Evolutionary conservation across 2,113 vertebrate genomes (phyloP), one percentile per base, ranked within the genome.

Genomic region (Oryzias curvinotus): DNA sequence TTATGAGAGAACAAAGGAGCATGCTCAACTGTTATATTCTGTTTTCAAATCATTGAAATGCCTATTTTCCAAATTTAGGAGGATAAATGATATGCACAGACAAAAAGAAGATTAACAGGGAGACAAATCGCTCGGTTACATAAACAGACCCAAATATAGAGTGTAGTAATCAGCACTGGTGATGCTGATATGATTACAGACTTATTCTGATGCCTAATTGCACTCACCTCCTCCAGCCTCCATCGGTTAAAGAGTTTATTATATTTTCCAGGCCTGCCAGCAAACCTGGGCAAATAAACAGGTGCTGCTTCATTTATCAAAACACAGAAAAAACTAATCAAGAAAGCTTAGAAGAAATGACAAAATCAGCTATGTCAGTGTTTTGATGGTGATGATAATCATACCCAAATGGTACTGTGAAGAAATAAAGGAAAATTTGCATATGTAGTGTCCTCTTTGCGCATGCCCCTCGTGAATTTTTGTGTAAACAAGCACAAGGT

Each of bases 231-330:
- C 85, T 98, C 97, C 78, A 99, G 87, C 75, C 97, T 93, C 96
- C 96, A 99, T 77, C 95, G 95, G 83, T 97, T 93, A 82, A 99
- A 99, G 78, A 98, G 94, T 88, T 98, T 98, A 91, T 97, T 97
- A 88, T 99, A 99, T 75, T 97, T 96, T 78, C 96, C 97, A 52
- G 97, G 97, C 75, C 96, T 93, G 61, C 97, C 97, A 68, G 96
- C 96, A 91, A 99, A 99, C 89, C 96, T 98, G 85, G 45, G 75
- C 55, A 64, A 60, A 90, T 69, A 79, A 54, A 77, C 73, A 86
- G 72, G 65, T 19, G 47, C 1, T 17, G 62, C 88, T 78, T 78
- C 48, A 85, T 83, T 87, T 62, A 77, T 14, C 63, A 26, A 48
- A 59, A 64, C 57, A 65, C 57, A 45, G 66, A 69, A 70, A 70